Evolutionary conservation across 2,888 invertebrate genomes (phyloP).

Genomic region (Bursaphelenchus okinawaensis): DNA sequence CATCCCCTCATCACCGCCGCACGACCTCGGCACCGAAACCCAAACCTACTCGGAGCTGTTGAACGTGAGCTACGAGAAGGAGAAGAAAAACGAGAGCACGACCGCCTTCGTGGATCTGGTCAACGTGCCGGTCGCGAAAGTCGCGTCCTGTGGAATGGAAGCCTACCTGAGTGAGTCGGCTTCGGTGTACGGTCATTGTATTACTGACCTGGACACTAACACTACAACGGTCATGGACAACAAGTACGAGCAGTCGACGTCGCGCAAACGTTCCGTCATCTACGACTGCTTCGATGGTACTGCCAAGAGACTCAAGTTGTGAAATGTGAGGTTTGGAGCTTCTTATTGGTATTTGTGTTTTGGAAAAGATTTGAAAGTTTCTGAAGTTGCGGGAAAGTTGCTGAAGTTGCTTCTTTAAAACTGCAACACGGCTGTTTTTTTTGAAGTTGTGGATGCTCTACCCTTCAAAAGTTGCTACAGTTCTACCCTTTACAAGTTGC

Average conservation of each 20-base stretch:
- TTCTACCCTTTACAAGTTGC: no score
- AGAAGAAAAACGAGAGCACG: neutral
- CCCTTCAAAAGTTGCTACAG: no score
- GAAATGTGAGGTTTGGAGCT: no score
- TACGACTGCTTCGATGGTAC: neutral
- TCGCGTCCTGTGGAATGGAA: neutral
- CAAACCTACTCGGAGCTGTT: neutral
- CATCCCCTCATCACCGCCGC: neutral
- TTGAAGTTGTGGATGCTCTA: no score
- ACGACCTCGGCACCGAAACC: neutral
- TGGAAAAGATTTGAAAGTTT: no score
- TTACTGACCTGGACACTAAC: conserved; percentile 18
- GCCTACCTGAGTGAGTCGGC: neutral
- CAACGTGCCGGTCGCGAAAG: conserved; percentile 1
- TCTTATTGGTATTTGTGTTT: no score
- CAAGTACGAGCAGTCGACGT: neutral
- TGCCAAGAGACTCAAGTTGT: neutral
- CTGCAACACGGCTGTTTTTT: no score
- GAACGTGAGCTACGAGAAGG: neutral
- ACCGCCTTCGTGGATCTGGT: conserved; percentile 11
- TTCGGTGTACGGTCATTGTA: conserved; percentile 12
- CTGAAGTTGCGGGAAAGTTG: no score
- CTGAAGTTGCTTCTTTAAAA: no score
- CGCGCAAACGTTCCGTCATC: neutral
- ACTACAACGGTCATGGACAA: neutral